Evolutionary conservation across 2,888 invertebrate genomes (phyloP).

Genomic region (Acrocyrtus sp.): DNA sequence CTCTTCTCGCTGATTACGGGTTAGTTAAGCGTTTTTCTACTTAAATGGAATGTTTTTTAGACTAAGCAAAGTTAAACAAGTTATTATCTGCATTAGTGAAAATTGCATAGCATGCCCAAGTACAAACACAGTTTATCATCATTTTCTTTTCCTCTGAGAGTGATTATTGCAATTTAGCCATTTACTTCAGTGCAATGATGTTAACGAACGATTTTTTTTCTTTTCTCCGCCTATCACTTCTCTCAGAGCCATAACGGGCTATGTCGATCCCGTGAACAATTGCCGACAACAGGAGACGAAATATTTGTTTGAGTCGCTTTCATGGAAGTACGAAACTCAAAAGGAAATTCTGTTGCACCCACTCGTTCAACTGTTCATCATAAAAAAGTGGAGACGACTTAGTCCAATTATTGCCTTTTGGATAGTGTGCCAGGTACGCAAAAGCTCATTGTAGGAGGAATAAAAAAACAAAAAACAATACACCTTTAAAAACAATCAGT

Average conservation of each 20-base stretch:
- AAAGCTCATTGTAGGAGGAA: too few species aligned
- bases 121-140: neutral
- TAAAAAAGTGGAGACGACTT: conserved; percentile 45
- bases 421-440: conserved; percentile 42
- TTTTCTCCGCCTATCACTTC: neutral
- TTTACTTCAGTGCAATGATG: too few species aligned
- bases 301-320: conserved; percentile 39
- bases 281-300: conserved; percentile 47
- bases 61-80: too few species aligned
- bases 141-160: neutral
- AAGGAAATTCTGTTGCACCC: conserved; percentile 50
- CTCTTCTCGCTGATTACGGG: conserved; percentile 47
- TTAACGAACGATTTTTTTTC: neutral
- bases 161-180: neutral
- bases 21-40: conserved; percentile 4
- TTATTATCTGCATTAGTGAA: too few species aligned
- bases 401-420: conserved; percentile 39
- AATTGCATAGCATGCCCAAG: too few species aligned
- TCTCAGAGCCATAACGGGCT: conserved; percentile 46
- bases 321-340: conserved; percentile 46
- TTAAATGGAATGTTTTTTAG: too few species aligned
- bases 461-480: neutral
- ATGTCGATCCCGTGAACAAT: conserved; percentile 32
- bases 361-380: conserved; percentile 44
- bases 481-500: neutral